A percentile compares a stretch with the other conserved stretches of the same genome.
Evolutionary conservation across 2,113 vertebrate species (phyloP).

Genomic region (Oxygymnocypris stewartii): DNA sequence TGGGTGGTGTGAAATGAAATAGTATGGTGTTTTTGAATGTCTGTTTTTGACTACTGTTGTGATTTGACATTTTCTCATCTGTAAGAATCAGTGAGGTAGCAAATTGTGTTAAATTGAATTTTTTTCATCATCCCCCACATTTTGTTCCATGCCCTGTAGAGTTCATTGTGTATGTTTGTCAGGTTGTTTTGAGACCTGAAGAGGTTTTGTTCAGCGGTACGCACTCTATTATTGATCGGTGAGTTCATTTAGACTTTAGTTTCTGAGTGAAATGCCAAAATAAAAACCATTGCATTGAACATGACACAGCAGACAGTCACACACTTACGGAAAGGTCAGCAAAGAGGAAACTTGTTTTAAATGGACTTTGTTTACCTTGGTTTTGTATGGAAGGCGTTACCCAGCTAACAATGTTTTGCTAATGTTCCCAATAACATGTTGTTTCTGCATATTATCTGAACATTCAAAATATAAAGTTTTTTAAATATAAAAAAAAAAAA

Average conservation of each 20-base stretch:
- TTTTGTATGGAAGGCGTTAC: neutral
- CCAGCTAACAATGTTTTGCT: neutral
- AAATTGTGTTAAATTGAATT: constrained; percentile 2
- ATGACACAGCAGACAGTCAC: neutral
- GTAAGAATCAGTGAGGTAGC: constrained; percentile 35
- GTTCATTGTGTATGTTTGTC: constrained; percentile 10
- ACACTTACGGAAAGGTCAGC: neutral
- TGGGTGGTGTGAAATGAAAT: constrained; percentile 1
- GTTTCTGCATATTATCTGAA: no score
- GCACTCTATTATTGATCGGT: constrained; percentile 7
- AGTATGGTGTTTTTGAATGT: neutral
- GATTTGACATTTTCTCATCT: constrained; percentile 19
- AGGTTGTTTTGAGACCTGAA: neutral
- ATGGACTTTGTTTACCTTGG: neutral
- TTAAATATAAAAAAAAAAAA: neutral
- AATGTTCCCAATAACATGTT: no score
- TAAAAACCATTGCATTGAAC: constrained; percentile 6
- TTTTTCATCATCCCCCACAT: neutral
- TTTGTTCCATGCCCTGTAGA: neutral
- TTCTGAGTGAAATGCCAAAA: neutral
- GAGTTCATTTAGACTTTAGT: constrained; percentile 13
- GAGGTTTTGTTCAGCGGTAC: neutral
- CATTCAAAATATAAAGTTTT: no score
- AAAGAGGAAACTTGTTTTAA: neutral
- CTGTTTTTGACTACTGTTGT: constrained; percentile 35